These are phyloP conservation scores for Ethmia dodecea DNA, from an alignment of 2,888 invertebrate genomes.

Conservation along the genomic window DNA sequence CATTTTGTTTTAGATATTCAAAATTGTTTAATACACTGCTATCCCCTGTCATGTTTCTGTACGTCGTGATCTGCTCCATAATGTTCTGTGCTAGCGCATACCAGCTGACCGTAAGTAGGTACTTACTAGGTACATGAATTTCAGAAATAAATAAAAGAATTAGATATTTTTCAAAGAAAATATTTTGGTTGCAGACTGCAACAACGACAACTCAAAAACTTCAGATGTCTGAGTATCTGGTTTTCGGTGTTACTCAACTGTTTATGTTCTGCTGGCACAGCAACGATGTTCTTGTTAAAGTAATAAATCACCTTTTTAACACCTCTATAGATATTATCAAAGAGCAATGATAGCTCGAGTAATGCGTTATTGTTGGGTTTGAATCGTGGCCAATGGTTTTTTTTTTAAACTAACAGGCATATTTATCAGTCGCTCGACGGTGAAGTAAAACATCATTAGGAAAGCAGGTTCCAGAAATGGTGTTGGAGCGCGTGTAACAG, in stretches of 20 bases:
- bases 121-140: neutral
- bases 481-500: too few relatives aligned
- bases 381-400: too few relatives aligned
- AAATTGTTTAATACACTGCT: constrained; percentile 53
- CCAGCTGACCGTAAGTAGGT: constrained; percentile 49
- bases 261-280: constrained; percentile 66
- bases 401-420: too few relatives aligned
- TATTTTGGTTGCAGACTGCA: constrained; percentile 38
- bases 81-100: constrained; percentile 60
- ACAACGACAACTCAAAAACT: constrained; percentile 47
- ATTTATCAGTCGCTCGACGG: too few relatives aligned
- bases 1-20: constrained; percentile 42
- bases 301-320: constrained; percentile 22
- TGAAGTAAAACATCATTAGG: too few relatives aligned
- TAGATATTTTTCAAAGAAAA: too few relatives aligned
- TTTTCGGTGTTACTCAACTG: constrained; percentile 56
- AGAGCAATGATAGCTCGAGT: too few relatives aligned
- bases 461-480: too few relatives aligned
- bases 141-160: neutral
- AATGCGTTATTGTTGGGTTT: too few relatives aligned
- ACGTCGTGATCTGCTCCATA: constrained; percentile 55
- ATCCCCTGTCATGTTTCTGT: constrained; percentile 64
- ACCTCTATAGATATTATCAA: too few relatives aligned
- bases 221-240: constrained; percentile 54
- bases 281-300: constrained; percentile 52